Evolutionary conservation across 2,113 vertebrate species (phyloP), one percentile per base, ranked within the genome.

Genomic region (Ceratotherium simum): DNA sequence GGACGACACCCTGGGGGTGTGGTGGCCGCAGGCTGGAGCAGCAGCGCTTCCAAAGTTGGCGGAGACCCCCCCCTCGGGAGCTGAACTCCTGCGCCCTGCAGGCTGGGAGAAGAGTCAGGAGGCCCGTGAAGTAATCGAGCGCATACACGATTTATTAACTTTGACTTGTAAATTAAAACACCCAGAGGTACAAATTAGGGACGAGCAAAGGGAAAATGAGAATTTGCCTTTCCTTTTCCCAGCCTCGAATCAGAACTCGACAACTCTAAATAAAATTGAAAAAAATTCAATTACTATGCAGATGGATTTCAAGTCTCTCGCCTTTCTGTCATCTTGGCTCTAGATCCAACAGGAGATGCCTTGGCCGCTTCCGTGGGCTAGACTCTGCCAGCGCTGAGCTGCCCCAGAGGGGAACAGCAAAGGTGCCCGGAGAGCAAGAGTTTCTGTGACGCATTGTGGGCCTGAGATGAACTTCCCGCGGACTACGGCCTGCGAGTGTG

Each of bases 81-180:
- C 6, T 6, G 85, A 8, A 17, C 27, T 5, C 33, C 13, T 1
- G 2, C 8, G 0, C 39, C 56, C 48, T 0, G 4, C 54, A 20
- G 70, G 16, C 93, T 13, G 48, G 91, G 69, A 20, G 42, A 17
- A 14, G 13, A n/a, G n/a, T 23, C 25, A 0, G 20, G 56, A 29
- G 29, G 46, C 14, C 75, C 14, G 0, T 0, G 73, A 29, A 6
- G 62, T 18, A 27, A 18, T 42, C 0, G 13, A 13, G 62, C 6
- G 7, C 33, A 21, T 4, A 29, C 60, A n/a, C 82, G 16, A 21
- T 46, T 58, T 85, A 85, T 95, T 78, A 65, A 81, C 73, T 96
- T 56, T 54, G 91, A 95, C 97, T 88, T n/a, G 80, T 90, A 81
- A 95, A 94, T 93, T 92, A 90, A 90, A 95, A 83, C 54, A 46